Base-by-base conservation (phyloP, 2,113 vertebrate species). In the Platysternon megacephalum region DNA sequence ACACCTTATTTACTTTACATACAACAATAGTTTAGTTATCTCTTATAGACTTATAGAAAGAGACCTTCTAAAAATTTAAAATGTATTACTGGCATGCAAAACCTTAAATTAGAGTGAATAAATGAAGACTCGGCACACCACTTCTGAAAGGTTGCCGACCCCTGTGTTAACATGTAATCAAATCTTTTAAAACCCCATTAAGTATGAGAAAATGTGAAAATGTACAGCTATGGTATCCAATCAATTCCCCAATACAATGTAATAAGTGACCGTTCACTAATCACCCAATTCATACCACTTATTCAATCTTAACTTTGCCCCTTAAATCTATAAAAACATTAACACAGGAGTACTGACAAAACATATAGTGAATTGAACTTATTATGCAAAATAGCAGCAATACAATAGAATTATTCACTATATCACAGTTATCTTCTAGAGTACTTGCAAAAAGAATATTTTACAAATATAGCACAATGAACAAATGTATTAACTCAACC, bases 161-260 rank as follows among this genome's bases (percentile, higher is more conserved):
- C n/a, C n/a, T n/a, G 2, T 22, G 12, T 53, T 93, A 42, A 2
- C 29, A 21, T 58, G 11, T 12, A 79, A 56, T 58, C 14, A 51
- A 88, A n/a, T 3, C 21, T 2, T 49, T 53, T 3, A 61, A 61
- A 61, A 35, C 58, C 58, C 58, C 29, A 35, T 61, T 61, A 32
- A 61, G 29, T 32, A 32, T 32, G 58, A 17, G 13, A 35, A 61
- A 35, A 83, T 0, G 58, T 17, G 29, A 61, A 61, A 61, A 85
- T 0, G 0, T 42, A 82, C 79, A 28, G 48, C 39, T 21, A 28
- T 82, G 48, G 52, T 65, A 79, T 29, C 26, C 4, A 4, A 51
- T 79, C n/a, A 13, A 51, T 49, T 39, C 78, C 22, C 6, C 2
- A 12, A 56, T 10, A 28, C 55, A 24, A 5, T n/a, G 2, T 2